Conservation (phyloP, 35 echinoderm and acorn worm species). For the Lytechinus variegatus region DNA sequence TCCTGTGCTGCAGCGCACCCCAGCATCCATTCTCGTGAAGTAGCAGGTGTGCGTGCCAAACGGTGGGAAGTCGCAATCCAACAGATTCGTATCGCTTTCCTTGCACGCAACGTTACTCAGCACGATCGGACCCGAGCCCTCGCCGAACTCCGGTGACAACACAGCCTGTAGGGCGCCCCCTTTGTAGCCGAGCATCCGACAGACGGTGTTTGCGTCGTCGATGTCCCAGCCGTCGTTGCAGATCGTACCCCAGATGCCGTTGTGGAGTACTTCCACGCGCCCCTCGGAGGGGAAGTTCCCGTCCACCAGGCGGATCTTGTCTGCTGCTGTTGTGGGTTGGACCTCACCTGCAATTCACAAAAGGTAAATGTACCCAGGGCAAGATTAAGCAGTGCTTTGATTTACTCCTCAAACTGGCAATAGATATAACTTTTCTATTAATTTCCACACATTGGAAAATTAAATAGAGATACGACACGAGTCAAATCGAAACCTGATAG, state of each 20-base stretch:
- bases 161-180: slow-evolving; percentile 45
- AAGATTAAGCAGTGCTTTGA: no score
- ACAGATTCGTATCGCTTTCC: neutral
- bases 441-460: no score
- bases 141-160: neutral
- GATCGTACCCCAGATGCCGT: slow-evolving; percentile 50
- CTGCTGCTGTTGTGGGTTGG: neutral
- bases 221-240: slow-evolving; percentile 56
- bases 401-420: no score
- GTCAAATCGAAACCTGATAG: no score
- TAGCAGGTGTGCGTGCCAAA: neutral
- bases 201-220: slow-evolving; percentile 44
- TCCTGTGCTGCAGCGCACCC: slow-evolving; percentile 7
- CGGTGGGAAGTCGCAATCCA: neutral
- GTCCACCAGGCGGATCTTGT: slow-evolving; percentile 7
- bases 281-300: slow-evolving; percentile 18
- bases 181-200: slow-evolving; percentile 55
- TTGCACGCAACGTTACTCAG: slow-evolving; percentile 3
- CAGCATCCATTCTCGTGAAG: neutral
- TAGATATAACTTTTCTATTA: no score
- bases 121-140: slow-evolving; percentile 38
- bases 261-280: slow-evolving; percentile 45
- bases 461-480: no score
- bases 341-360: neutral
- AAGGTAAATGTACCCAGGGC: no score